A percentile compares a stretch with the other conserved stretches of the same genome.
Conservation (phyloP, 2,797 vertebrate genomes). For the Benthosema pterotum region DNA sequence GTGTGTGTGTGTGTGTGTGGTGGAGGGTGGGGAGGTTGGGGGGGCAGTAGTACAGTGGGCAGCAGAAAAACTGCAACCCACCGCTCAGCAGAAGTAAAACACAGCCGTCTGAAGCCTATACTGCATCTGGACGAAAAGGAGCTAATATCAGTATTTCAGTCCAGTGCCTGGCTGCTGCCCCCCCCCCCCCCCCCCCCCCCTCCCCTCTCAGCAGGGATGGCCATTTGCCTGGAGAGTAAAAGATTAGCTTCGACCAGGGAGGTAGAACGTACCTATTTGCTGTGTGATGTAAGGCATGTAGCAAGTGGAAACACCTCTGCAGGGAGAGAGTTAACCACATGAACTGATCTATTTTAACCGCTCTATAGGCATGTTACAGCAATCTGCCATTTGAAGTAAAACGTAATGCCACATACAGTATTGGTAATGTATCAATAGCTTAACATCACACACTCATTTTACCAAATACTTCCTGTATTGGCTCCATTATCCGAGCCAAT, state of each 20-base stretch:
- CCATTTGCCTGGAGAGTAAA: conserved; percentile 59
- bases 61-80: conserved; percentile 46
- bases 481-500: too few species aligned
- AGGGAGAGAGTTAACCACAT: too few species aligned
- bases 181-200: conserved; percentile 40
- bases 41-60: conserved; percentile 26
- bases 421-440: too few species aligned
- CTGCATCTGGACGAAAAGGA: conserved; percentile 33
- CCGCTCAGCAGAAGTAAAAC: conserved; percentile 58
- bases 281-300: conserved; percentile 27
- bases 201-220: conserved; percentile 54
- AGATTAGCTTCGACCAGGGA: conserved; percentile 56
- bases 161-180: conserved; percentile 22
- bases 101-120: conserved; percentile 47
- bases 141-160: conserved; percentile 48
- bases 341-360: too few species aligned
- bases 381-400: too few species aligned
- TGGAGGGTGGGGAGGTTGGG: too few species aligned
- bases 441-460: too few species aligned
- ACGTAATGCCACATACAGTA: too few species aligned
- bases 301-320: too few species aligned
- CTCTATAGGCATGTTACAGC: too few species aligned
- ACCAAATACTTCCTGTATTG: too few species aligned
- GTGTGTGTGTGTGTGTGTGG: too few species aligned
- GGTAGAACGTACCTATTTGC: conserved; percentile 50